Evolutionary conservation across 2,888 invertebrate species (phyloP).

Genomic region (Sinhomidia bicolor): DNA sequence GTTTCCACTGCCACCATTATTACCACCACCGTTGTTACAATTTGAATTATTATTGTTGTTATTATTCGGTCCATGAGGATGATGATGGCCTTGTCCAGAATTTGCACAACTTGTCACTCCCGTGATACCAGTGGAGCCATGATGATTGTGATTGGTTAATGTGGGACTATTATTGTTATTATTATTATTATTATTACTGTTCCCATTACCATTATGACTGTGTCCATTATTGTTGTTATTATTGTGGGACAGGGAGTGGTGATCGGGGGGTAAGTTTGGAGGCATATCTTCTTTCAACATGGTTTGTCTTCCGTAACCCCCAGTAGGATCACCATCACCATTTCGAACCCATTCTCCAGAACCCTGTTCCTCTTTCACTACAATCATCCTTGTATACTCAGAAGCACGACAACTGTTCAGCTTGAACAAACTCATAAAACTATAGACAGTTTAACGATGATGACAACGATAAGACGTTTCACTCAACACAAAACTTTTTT

Average conservation of each 20-base stretch:
- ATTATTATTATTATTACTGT: conserved; percentile 51
- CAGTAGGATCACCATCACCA: conserved; percentile 66
- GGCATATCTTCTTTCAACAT: conserved; percentile 73
- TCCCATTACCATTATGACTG: conserved; percentile 42
- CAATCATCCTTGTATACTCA: conserved; percentile 68
- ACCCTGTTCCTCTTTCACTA: conserved; percentile 75
- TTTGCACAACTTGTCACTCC: conserved; percentile 69
- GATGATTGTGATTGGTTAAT: conserved; percentile 67
- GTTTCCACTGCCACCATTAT: conserved; percentile 71
- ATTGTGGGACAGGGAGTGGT: conserved; percentile 61
- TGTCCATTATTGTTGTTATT: conserved; percentile 55
- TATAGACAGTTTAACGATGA: background rate
- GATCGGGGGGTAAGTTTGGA: conserved; percentile 61
- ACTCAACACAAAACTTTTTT: background rate
- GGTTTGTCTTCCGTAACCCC: conserved; percentile 59
- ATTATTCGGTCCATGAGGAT: conserved; percentile 59
- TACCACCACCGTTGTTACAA: conserved; percentile 61
- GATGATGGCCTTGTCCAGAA: conserved; percentile 71
- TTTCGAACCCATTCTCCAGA: conserved; percentile 73
- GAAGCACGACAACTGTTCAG: conserved; percentile 5
- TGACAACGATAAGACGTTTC: background rate
- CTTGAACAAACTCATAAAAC: conserved; percentile 45
- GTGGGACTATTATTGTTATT: conserved; percentile 62
- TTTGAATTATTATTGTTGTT: conserved; percentile 63
- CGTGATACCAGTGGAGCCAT: conserved; percentile 56